Evolutionary conservation across 2,113 vertebrate species (phyloP).

Genomic region (Symphodus melops): DNA sequence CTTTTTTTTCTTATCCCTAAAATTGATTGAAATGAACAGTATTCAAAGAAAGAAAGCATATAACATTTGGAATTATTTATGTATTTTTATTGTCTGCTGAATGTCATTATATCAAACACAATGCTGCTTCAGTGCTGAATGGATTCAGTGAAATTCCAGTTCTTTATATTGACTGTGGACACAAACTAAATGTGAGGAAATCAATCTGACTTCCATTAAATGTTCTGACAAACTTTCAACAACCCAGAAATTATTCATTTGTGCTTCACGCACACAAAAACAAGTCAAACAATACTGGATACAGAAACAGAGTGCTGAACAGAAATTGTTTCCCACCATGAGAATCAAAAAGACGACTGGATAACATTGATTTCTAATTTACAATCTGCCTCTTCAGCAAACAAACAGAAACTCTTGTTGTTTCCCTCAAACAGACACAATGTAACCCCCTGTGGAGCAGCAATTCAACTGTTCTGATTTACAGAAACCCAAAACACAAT

Average conservation of each 20-base stretch:
- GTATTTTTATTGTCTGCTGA: background rate
- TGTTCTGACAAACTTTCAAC: slow-evolving; percentile 12
- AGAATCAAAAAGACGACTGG: slow-evolving; percentile 36
- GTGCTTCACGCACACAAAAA: background rate
- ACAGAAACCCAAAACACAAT: slow-evolving; percentile 65
- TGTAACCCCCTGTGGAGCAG: slow-evolving; percentile 57
- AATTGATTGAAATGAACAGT: too few species aligned
- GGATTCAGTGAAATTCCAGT: slow-evolving; percentile 19
- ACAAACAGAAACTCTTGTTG: slow-evolving; percentile 50
- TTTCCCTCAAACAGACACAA: slow-evolving; percentile 63
- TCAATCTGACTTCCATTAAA: slow-evolving; percentile 35
- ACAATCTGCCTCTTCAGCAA: slow-evolving; percentile 57
- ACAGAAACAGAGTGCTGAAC: background rate
- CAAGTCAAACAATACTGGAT: background rate
- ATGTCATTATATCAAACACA: slow-evolving; percentile 6
- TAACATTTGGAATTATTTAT: too few species aligned
- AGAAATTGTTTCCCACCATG: slow-evolving; percentile 32
- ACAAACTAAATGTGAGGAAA: slow-evolving; percentile 18
- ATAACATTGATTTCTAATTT: slow-evolving; percentile 54
- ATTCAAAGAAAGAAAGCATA: too few species aligned
- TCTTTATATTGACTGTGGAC: slow-evolving; percentile 26
- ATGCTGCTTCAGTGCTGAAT: background rate
- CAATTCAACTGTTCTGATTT: slow-evolving; percentile 44
- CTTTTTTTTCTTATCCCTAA: too few species aligned
- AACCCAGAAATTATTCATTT: slow-evolving; percentile 29